Conservation (phyloP, 2,888 invertebrate species). For the Eupithecia tripunctaria region DNA sequence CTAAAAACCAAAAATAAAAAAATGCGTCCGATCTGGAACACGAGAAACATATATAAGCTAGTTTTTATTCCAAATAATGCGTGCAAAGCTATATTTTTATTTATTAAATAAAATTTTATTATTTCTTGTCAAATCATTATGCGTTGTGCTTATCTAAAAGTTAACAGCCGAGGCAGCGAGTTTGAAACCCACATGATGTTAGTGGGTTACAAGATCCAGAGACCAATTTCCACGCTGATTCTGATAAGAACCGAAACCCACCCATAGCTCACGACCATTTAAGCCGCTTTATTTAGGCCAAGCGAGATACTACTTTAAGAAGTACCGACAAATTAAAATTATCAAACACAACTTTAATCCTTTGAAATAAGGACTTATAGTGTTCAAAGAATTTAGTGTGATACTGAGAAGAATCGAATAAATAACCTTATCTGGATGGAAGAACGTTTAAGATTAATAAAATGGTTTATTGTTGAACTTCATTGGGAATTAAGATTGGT, state of each 20-base stretch:
- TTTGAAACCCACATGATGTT: not conserved
- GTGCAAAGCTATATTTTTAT: too few relatives aligned
- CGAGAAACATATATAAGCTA: too few relatives aligned
- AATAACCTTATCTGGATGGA: conserved; percentile 52
- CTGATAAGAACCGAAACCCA: conserved; percentile 5
- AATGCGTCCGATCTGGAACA: too few relatives aligned
- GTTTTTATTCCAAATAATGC: too few relatives aligned
- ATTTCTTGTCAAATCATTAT: too few relatives aligned
- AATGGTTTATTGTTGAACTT: conserved; percentile 48
- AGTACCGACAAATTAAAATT: conserved; percentile 65
- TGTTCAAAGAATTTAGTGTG: conserved; percentile 15
- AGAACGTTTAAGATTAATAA: conserved; percentile 50
- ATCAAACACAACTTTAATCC: conserved; percentile 46
- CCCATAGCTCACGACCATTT: conserved; percentile 48
- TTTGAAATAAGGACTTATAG: conserved; percentile 22
- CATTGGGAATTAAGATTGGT: conserved; percentile 33
- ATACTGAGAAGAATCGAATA: conserved; percentile 43
- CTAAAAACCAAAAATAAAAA: too few relatives aligned
- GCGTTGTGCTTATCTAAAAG: too few relatives aligned
- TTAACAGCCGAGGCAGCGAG: too few relatives aligned
- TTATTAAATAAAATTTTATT: too few relatives aligned
- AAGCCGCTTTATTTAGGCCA: conserved; percentile 54
- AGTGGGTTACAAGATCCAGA: not conserved
- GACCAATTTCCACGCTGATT: conserved; percentile 8
- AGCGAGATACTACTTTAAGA: conserved; percentile 63